Evolutionary conservation across 2,797 vertebrate species (phyloP).

Genomic region (Dendrocincla tyrannina): DNA sequence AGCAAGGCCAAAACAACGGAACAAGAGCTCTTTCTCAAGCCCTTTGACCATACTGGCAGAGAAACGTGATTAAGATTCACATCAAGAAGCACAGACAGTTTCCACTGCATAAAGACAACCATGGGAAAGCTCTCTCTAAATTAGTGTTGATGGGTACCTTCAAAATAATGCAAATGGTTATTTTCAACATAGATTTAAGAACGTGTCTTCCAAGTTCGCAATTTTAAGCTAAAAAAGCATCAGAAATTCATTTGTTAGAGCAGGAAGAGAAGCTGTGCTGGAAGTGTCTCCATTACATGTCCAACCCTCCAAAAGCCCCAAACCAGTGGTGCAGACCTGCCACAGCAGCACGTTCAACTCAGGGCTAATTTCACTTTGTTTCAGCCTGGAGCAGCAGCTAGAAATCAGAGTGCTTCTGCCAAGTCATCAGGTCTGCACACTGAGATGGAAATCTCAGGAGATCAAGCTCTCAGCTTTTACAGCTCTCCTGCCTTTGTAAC

Average conservation of each 20-base stretch:
- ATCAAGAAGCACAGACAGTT: conserved; percentile 34
- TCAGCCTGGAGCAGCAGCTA: neutral
- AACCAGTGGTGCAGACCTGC: neutral
- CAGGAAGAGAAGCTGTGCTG: neutral
- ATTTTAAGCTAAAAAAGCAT: neutral
- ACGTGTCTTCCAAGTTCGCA: neutral
- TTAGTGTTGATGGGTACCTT: neutral
- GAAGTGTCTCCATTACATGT: neutral
- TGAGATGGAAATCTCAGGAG: neutral
- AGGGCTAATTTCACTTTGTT: neutral
- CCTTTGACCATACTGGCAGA: conserved; percentile 24
- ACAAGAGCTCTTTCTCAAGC: conserved; percentile 47
- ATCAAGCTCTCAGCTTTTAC: accelerated
- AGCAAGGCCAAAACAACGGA: conserved; percentile 21
- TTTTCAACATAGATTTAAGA: neutral
- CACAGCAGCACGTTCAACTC: neutral
- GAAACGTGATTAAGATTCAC: conserved; percentile 45
- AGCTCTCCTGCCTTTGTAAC: neutral
- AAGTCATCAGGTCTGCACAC: neutral
- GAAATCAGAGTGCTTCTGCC: neutral
- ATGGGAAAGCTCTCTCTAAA: conserved; percentile 16
- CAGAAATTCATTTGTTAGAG: neutral
- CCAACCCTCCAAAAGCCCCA: neutral
- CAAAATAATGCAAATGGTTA: neutral
- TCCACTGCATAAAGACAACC: conserved; percentile 3